These are phyloP conservation scores for Epinotia brunnichana DNA, from an alignment of 2,888 invertebrate species.

Conservation along the genomic window DNA sequence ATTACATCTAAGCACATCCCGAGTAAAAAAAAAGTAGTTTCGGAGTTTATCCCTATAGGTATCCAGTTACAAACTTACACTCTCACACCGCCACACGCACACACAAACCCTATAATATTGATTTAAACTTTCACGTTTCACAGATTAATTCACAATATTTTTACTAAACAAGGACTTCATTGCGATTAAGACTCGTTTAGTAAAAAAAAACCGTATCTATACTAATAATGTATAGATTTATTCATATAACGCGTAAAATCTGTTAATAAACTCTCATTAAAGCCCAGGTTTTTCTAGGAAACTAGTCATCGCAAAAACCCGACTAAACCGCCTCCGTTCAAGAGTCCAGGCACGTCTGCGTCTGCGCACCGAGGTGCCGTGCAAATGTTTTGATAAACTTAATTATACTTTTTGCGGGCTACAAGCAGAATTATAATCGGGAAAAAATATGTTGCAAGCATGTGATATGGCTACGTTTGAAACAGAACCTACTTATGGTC, in stretches of 20 bases:
- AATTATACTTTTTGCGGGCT: slow-evolving; percentile 26
- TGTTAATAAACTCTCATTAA: slow-evolving; percentile 25
- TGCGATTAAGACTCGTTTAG: no score
- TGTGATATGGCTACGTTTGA: not conserved
- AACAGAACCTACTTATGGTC: no score
- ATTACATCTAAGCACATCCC: not conserved
- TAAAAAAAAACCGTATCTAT: no score
- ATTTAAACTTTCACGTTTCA: no score
- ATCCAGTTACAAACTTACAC: no score
- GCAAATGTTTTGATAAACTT: slow-evolving; percentile 26
- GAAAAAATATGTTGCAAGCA: not conserved
- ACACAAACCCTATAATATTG: no score
- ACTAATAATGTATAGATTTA: not conserved
- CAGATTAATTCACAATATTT: no score
- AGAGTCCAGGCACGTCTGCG: slow-evolving; percentile 44
- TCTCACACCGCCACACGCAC: no score
- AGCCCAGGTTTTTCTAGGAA: slow-evolving; percentile 25
- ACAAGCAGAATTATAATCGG: not conserved
- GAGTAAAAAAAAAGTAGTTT: not conserved
- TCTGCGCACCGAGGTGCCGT: slow-evolving; percentile 31
- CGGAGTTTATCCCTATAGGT: no score
- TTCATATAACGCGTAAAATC: slow-evolving; percentile 2
- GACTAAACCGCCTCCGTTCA: slow-evolving; percentile 23
- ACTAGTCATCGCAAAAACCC: slow-evolving; percentile 23
- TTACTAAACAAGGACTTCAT: no score